Conservation (phyloP, 2,113 vertebrate genomes). For the Syngnathoides biaculeatus region DNA sequence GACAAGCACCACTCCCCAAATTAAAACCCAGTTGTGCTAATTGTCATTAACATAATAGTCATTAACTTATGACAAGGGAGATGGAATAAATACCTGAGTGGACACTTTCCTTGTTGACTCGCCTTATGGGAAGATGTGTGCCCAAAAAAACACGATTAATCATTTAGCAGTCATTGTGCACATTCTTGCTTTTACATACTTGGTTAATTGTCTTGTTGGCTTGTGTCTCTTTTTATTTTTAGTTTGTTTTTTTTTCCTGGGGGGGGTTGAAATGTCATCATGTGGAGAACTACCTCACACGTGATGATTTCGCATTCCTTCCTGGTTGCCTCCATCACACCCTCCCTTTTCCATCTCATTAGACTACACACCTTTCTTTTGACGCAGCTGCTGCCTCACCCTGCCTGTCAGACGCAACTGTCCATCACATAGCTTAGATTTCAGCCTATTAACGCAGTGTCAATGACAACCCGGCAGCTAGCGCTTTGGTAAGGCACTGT, state of each 20-base stretch:
- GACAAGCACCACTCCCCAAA: neutral
- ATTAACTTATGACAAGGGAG: constrained; percentile 61
- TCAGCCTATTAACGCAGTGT: constrained; percentile 65
- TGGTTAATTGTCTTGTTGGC: constrained; percentile 36
- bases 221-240: constrained; percentile 42
- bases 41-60: constrained; percentile 7
- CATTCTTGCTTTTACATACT: neutral
- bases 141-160: neutral
- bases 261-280: constrained; percentile 54
- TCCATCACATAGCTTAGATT: constrained; percentile 68
- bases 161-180: neutral
- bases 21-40: neutral
- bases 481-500: constrained; percentile 38
- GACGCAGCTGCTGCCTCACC: constrained; percentile 70
- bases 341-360: constrained; percentile 72
- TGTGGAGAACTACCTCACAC: constrained; percentile 39
- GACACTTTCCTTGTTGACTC: constrained; percentile 66
- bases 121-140: constrained; percentile 41
- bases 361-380: constrained; percentile 75
- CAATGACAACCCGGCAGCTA: constrained; percentile 48
- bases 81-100: constrained; percentile 44
- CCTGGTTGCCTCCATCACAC: constrained; percentile 61
- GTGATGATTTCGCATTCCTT: constrained; percentile 19
- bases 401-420: constrained; percentile 66
- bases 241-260: constrained; percentile 38